These are phyloP conservation scores for Corella eumyota DNA, from an alignment of 23 tunicate genomes.

Conservation along the genomic window DNA sequence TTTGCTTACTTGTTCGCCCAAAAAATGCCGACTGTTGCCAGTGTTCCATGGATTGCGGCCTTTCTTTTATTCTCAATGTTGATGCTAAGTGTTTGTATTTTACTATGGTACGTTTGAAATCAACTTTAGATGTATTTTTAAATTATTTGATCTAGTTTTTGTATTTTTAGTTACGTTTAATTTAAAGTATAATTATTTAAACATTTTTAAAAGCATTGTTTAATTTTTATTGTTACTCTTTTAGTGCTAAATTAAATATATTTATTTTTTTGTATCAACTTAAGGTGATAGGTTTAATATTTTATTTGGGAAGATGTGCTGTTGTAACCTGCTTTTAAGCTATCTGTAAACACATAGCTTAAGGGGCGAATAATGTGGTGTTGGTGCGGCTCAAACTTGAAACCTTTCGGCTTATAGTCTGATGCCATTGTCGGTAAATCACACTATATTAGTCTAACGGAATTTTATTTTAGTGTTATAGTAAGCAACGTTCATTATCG, in stretches of 20 bases:
- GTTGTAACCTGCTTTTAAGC: too few relatives aligned
- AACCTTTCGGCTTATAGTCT: too few relatives aligned
- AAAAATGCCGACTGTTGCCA: conserved; percentile 61
- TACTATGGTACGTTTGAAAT: conserved; percentile 15
- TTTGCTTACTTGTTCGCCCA: conserved; percentile 73
- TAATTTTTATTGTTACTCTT: not conserved
- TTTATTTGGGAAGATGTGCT: too few relatives aligned
- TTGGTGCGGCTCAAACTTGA: too few relatives aligned
- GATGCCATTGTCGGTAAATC: too few relatives aligned
- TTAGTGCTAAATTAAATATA: not conserved
- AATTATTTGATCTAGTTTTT: too few relatives aligned
- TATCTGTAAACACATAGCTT: too few relatives aligned
- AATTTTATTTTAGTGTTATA: conserved; percentile 27
- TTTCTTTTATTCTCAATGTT: conserved; percentile 51
- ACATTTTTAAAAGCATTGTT: not conserved
- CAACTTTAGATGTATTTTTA: too few relatives aligned
- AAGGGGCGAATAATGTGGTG: too few relatives aligned
- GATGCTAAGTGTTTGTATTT: conserved; percentile 18
- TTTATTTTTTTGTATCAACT: not conserved
- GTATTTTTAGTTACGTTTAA: too few relatives aligned
- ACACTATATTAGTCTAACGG: not conserved
- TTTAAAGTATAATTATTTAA: not conserved
- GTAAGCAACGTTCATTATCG: conserved; percentile 74
- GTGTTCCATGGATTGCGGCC: conserved; percentile 58
- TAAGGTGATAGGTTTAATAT: not conserved